Conservation (phyloP, 2,888 invertebrate genomes). For the Amorpha juglandis region DNA sequence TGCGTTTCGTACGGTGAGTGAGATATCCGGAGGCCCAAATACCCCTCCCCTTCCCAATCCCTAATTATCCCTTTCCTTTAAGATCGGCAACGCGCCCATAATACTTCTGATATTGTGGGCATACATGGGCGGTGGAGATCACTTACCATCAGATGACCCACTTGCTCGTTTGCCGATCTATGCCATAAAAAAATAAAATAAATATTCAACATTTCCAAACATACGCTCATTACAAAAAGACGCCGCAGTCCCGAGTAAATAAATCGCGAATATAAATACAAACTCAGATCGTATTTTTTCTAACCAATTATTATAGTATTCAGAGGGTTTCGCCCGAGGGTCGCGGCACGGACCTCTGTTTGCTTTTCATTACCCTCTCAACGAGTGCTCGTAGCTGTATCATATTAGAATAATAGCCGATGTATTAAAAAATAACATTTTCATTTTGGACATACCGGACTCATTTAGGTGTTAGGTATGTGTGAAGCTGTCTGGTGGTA, state of each 20-base stretch:
- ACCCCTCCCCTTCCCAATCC: too few relatives aligned
- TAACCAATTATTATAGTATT: constrained; percentile 15
- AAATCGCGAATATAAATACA: background rate
- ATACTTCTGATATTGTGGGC: too few relatives aligned
- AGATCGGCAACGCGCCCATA: too few relatives aligned
- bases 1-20: too few relatives aligned
- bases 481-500: too few relatives aligned
- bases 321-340: background rate
- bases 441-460: background rate
- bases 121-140: too few relatives aligned
- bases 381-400: background rate
- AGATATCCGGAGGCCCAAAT: too few relatives aligned
- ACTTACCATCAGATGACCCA: too few relatives aligned
- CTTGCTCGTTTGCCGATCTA: too few relatives aligned
- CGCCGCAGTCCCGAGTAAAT: background rate
- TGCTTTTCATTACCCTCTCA: constrained; percentile 16
- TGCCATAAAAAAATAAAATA: too few relatives aligned
- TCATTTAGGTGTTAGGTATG: background rate
- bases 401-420: constrained; percentile 9
- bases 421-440: constrained; percentile 27
- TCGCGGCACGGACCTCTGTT: background rate
- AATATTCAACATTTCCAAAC: background rate
- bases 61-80: too few relatives aligned
- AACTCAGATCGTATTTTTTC: constrained; percentile 6
- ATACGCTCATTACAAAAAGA: background rate